These are phyloP conservation scores for Chrysopa pallens DNA, from an alignment of 1,140 invertebrate genomes.

Conservation along the genomic window DNA sequence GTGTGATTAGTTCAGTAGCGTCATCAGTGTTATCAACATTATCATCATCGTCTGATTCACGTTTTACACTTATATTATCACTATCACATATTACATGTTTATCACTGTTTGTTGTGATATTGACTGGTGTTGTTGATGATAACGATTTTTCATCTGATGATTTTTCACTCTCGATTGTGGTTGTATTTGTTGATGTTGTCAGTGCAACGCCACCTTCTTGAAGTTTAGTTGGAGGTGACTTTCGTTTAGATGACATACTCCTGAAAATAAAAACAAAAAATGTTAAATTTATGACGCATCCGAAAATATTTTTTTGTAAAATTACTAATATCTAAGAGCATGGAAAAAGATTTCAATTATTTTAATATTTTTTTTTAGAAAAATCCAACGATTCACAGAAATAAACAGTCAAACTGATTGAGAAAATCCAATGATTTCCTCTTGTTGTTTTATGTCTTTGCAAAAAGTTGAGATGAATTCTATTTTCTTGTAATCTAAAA, in stretches of 20 bases:
- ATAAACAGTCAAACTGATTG: too few relatives aligned
- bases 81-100: background rate
- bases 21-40: background rate
- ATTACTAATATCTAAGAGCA: too few relatives aligned
- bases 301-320: background rate
- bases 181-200: conserved; percentile 22
- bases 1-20: background rate
- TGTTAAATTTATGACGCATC: background rate
- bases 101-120: background rate
- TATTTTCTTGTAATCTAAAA: too few relatives aligned
- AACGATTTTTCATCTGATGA: background rate
- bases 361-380: too few relatives aligned
- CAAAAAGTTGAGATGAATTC: too few relatives aligned
- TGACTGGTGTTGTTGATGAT: background rate
- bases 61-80: background rate
- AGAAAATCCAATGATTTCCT: too few relatives aligned
- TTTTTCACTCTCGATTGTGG: conserved; percentile 7
- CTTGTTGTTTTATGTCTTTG: too few relatives aligned
- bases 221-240: conserved; percentile 78
- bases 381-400: too few relatives aligned
- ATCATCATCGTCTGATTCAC: background rate
- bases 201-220: conserved; percentile 50
- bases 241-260: conserved; percentile 88
- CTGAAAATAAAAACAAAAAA: conserved; percentile 32
- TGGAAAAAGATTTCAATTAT: too few relatives aligned